Evolutionary conservation across 2,888 invertebrate genomes (phyloP), one percentile per base, ranked within the genome.

Genomic region (Dinocampus coccinellae): DNA sequence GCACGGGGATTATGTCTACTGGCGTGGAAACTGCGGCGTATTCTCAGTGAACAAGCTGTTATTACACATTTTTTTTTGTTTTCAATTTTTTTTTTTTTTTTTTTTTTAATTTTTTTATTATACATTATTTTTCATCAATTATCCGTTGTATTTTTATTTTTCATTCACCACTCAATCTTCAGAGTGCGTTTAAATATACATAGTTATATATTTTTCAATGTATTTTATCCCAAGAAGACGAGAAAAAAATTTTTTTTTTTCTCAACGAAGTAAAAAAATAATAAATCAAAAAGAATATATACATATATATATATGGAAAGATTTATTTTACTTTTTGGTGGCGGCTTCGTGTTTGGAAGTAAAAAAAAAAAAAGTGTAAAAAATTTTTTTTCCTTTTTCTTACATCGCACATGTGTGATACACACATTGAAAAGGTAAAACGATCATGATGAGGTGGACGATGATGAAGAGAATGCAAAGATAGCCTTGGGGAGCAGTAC

Each of bases 11-110:
- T 64, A 64, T 64, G 26, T 64, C 52, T 64, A 76, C 75, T 70
- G 36, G 68, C 74, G 68, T 70, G 75, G 76, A 72, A 73, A 76
- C 70, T 70, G 55, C 73, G 73, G 36, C 58, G 42, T 47, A 72
- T n/a, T 52, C 52, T 20, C 26, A 26, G 63, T 52, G 63, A 52
- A 33, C 33, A 64, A 47, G 47, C 29, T 64, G 58, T 42, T 58
- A 70, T 70, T 70, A 70, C 47, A 47, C n/a, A 47, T 47, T 47
- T 16, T 47, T 36, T 36, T 10, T 36, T 9, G 3, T 10, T 36
- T 36, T 57, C 10, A 55, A 57, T 58, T 42, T 64, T 29, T 39
- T 22, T 26, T 16, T 29, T 6, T n/a, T n/a, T 67, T 55, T 53
- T 64, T 64, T 33, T 42, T 24, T 29, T 13, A 29, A 26, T 26